Conservation (phyloP, 2,888 invertebrate species). For the Uropetala carovei region DNA sequence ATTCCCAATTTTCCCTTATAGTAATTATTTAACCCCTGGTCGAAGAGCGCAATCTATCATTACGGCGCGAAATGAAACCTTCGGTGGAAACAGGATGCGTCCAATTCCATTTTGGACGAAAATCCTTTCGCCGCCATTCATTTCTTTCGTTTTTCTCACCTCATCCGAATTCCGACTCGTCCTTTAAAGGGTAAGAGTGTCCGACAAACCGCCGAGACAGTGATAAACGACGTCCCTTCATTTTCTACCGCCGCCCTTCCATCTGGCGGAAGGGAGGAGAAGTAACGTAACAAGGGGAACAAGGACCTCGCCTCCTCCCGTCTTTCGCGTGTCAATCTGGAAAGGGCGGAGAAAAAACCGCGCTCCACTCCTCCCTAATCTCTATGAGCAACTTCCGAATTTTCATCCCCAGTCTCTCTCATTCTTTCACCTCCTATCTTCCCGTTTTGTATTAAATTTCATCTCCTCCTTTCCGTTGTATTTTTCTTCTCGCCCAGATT, state of each 20-base stretch:
- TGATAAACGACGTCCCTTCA: constrained; percentile 47
- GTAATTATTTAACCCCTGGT: too few species aligned
- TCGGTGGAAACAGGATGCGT: too few species aligned
- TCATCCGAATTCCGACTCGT: background rate
- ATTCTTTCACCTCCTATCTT: too few species aligned
- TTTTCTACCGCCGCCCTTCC: background rate
- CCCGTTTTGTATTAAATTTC: too few species aligned
- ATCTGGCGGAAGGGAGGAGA: background rate
- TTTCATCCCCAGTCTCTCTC: background rate
- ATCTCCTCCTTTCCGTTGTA: too few species aligned
- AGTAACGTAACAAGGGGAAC: background rate
- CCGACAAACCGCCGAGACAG: background rate
- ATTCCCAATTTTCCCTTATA: too few species aligned
- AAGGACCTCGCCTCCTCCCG: background rate
- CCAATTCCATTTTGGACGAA: background rate
- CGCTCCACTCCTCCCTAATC: background rate
- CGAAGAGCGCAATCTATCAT: too few species aligned
- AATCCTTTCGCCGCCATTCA: background rate
- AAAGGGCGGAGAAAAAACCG: background rate
- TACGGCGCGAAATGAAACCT: too few species aligned
- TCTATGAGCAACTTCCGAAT: background rate
- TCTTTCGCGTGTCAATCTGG: background rate
- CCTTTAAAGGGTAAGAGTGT: background rate
- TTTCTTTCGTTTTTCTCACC: constrained; percentile 7
- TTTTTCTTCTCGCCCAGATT: too few species aligned